Conservation (phyloP, 2,888 invertebrate genomes). For the Xestia c-nigrum region DNA sequence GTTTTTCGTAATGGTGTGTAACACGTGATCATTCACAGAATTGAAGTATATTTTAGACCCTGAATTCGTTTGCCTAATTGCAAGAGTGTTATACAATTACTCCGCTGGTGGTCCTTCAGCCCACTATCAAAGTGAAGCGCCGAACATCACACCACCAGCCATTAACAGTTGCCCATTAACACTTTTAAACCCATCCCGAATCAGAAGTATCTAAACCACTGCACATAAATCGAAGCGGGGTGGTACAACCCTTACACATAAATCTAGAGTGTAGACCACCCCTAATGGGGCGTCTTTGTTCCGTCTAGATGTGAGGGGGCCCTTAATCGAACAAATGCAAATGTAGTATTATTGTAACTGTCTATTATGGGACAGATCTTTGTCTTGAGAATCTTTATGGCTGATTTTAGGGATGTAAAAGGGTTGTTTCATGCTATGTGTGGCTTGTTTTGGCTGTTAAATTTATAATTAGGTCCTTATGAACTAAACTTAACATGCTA, state of each 20-base stretch:
- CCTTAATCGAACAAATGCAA: constrained; percentile 76
- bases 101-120: background rate
- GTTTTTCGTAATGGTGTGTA: too few species aligned
- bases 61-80: too few species aligned
- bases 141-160: constrained; percentile 25
- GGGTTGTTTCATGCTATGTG: background rate
- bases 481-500: background rate
- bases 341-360: constrained; percentile 72
- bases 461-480: background rate
- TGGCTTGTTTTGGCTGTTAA: background rate
- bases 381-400: constrained; percentile 54
- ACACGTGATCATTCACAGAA: too few species aligned
- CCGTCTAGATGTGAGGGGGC: constrained; percentile 69
- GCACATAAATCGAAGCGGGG: constrained; percentile 71
- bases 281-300: constrained; percentile 81
- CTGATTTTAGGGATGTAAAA: constrained; percentile 23
- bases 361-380: constrained; percentile 51
- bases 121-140: constrained; percentile 9
- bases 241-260: constrained; percentile 76
- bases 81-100: too few species aligned
- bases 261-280: constrained; percentile 77
- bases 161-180: constrained; percentile 61
- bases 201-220: constrained; percentile 61
- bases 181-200: constrained; percentile 62
- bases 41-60: too few species aligned